Evolutionary conservation across 2,888 invertebrate species (phyloP).

Genomic region (Caenorhabditis macrosperma): DNA sequence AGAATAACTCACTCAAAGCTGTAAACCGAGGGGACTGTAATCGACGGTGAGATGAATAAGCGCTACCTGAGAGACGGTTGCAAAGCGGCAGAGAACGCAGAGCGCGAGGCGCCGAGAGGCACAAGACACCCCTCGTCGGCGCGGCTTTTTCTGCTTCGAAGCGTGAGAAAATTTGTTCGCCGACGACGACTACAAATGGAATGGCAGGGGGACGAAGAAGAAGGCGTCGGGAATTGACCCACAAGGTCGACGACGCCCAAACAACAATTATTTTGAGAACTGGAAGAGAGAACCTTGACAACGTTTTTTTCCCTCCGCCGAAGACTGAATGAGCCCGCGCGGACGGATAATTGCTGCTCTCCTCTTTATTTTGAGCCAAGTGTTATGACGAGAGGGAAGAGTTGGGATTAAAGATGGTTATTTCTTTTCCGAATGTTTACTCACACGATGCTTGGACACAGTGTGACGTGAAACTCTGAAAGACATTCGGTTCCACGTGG

Average conservation of each 20-base stretch:
- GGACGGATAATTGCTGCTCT: neutral
- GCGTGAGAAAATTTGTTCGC: slow-evolving; percentile 46
- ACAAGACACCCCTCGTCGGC: slow-evolving; percentile 12
- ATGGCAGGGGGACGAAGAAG: no score
- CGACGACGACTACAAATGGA: slow-evolving; percentile 42
- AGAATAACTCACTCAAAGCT: slow-evolving; percentile 36
- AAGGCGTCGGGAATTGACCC: slow-evolving; percentile 37
- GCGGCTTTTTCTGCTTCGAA: slow-evolving; percentile 32
- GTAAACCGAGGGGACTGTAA: slow-evolving; percentile 40
- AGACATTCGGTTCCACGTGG: slow-evolving; percentile 13
- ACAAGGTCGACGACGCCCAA: slow-evolving; percentile 39
- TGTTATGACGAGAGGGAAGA: neutral
- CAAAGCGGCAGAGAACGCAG: slow-evolving; percentile 18
- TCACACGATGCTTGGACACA: neutral
- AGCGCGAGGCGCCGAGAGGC: neutral
- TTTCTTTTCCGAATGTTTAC: slow-evolving; percentile 1
- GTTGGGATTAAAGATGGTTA: neutral
- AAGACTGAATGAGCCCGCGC: no score
- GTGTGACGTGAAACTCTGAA: neutral
- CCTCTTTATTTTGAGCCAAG: neutral
- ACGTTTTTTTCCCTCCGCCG: no score
- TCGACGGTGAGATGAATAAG: slow-evolving; percentile 18
- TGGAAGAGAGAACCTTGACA: slow-evolving; percentile 35
- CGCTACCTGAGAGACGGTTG: neutral
- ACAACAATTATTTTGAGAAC: slow-evolving; percentile 47